A percentile compares a stretch with the other conserved stretches of the same genome.
These are phyloP conservation scores for Sarotherodon lohbergeri DNA, from an alignment of 2,113 vertebrate genomes.

Conservation along the genomic window DNA sequence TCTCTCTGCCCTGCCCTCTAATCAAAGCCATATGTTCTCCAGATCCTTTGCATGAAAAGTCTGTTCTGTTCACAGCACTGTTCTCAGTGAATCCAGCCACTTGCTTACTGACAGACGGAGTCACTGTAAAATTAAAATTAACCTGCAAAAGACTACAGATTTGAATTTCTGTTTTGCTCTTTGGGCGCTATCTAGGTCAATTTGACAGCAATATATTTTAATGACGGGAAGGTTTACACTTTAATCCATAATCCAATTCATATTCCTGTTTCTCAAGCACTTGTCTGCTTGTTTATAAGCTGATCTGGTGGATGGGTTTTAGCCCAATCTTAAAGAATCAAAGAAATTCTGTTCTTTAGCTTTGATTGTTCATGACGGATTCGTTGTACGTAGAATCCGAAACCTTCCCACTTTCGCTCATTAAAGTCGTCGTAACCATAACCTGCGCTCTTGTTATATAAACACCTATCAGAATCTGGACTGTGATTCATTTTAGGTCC, in stretches of 20 bases:
- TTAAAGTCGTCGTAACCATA: background rate
- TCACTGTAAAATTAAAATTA: background rate
- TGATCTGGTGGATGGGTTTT: background rate
- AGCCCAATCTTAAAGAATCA: background rate
- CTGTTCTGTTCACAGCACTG: conserved; percentile 44
- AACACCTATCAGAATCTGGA: background rate
- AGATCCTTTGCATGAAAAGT: conserved; percentile 55
- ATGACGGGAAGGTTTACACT: background rate
- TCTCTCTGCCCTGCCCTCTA: conserved; percentile 53
- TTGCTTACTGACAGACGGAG: background rate
- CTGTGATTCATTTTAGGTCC: background rate
- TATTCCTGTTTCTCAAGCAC: background rate
- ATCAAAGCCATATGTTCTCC: conserved; percentile 71
- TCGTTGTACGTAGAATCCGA: background rate
- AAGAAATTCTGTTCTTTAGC: background rate
- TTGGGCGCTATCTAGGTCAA: background rate
- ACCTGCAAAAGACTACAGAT: background rate
- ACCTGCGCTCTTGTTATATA: background rate
- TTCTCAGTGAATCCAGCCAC: background rate
- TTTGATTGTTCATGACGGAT: background rate
- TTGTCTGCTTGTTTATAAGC: background rate
- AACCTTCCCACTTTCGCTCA: background rate
- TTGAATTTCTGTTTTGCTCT: background rate
- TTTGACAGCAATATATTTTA: background rate
- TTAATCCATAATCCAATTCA: background rate